Evolutionary conservation across 2,888 invertebrate species (phyloP).

Genomic region (Troilus luridus): DNA sequence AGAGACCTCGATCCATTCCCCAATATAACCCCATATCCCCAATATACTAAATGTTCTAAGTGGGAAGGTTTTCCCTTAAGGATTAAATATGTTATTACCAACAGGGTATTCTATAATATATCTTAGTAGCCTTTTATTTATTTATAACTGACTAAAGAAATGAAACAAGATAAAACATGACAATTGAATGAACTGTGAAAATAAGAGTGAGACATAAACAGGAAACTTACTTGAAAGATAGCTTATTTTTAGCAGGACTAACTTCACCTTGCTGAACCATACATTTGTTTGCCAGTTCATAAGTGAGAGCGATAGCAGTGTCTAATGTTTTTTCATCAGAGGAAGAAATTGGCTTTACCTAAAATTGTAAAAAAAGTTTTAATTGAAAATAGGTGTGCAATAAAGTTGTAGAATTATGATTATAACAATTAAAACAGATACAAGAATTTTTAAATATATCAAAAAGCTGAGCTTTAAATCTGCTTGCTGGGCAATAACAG

Average conservation of each 20-base stretch:
- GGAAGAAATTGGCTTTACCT: constrained; percentile 93
- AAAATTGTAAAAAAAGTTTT: constrained; percentile 56
- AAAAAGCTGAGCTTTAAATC: background rate
- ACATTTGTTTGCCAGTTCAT: constrained; percentile 86
- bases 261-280: constrained; percentile 71
- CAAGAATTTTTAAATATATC: background rate
- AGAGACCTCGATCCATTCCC: too few relatives aligned
- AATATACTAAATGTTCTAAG: too few relatives aligned
- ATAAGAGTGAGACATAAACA: background rate
- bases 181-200: too few relatives aligned
- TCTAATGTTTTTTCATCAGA: constrained; percentile 93
- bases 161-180: too few relatives aligned
- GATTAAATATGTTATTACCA: too few relatives aligned
- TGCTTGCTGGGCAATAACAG: background rate
- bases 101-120: too few relatives aligned
- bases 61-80: too few relatives aligned
- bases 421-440: background rate
- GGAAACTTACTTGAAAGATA: constrained; percentile 74
- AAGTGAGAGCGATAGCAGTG: constrained; percentile 93
- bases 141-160: too few relatives aligned
- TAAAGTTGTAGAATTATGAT: background rate
- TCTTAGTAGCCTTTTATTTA: too few relatives aligned
- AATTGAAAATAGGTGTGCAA: background rate
- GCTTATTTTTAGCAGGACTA: constrained; percentile 80
- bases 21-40: too few relatives aligned